Conservation (phyloP, 1,140 invertebrate species). For the Solenopsis invicta region DNA sequence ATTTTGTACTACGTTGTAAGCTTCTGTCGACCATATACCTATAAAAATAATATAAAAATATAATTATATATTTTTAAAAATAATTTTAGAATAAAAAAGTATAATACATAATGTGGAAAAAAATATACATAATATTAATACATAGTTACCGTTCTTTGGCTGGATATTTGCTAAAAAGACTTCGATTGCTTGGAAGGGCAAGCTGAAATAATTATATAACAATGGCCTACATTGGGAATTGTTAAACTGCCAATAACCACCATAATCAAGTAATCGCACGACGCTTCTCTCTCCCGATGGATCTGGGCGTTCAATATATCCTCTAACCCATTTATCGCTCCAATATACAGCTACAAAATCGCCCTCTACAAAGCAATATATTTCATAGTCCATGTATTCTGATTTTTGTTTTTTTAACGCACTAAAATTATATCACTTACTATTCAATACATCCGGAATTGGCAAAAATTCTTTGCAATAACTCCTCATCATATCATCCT, state of each 20-base stretch:
- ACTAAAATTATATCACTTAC: constrained; percentile 84
- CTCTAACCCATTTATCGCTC: constrained; percentile 95
- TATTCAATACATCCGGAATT: constrained; percentile 89
- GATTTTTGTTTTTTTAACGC: not conserved
- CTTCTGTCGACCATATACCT: constrained; percentile 91
- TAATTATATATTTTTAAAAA: constrained; percentile 11
- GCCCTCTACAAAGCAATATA: constrained; percentile 88
- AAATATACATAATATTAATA: not conserved
- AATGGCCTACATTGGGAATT: constrained; percentile 94
- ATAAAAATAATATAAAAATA: constrained; percentile 18
- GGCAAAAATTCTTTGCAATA: constrained; percentile 90
- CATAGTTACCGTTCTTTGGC: constrained; percentile 91
- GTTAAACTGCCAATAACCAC: constrained; percentile 94
- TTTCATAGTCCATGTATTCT: constrained; percentile 7
- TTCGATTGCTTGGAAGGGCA: constrained; percentile 98
- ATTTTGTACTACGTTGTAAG: constrained; percentile 85
- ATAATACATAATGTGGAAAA: not conserved
- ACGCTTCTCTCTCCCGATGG: constrained; percentile 91
- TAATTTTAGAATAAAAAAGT: not conserved
- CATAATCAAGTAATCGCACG: constrained; percentile 97
- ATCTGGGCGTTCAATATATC: constrained; percentile 92
- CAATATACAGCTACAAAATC: constrained; percentile 95
- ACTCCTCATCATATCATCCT: constrained; percentile 90
- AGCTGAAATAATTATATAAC: constrained; percentile 95
- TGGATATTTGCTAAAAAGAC: constrained; percentile 96